Percentiles rank a stretch among this genome's conserved stretches.
Evolutionary conservation across 2,113 vertebrate species (phyloP).

Genomic region (Corvus cornix): DNA sequence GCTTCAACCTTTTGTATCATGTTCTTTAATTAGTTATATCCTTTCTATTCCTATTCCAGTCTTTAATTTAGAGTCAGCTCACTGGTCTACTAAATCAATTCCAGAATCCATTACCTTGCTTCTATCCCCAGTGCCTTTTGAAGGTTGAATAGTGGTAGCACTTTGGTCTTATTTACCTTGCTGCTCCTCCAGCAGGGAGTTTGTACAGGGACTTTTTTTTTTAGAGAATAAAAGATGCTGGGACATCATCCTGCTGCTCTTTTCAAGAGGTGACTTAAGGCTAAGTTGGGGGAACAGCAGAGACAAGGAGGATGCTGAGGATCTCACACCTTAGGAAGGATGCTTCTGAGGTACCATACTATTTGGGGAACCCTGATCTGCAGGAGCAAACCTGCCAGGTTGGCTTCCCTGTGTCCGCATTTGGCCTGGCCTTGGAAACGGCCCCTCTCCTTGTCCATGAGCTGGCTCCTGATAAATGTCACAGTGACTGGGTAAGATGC

Average conservation of each 20-base stretch:
- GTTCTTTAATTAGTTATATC: slow-evolving; percentile 35
- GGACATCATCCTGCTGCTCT: background rate
- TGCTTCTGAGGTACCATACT: background rate
- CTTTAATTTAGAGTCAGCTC: slow-evolving; percentile 58
- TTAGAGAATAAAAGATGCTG: background rate
- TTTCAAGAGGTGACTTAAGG: background rate
- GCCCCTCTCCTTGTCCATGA: background rate
- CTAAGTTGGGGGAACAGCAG: background rate
- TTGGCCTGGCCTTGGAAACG: background rate
- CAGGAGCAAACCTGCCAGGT: background rate
- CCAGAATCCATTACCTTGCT: background rate
- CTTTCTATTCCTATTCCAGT: slow-evolving; percentile 38
- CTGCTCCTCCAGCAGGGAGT: background rate
- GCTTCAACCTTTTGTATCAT: background rate
- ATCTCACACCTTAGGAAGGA: background rate
- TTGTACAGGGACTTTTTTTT: background rate
- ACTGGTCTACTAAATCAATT: slow-evolving; percentile 42
- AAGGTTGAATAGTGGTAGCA: background rate
- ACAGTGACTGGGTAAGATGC: background rate
- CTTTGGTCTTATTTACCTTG: slow-evolving; percentile 1
- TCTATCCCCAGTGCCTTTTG: slow-evolving; percentile 18
- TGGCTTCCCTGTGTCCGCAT: background rate
- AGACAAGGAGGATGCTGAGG: background rate
- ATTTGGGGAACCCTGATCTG: background rate
- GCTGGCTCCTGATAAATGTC: background rate